phyloP scores from a whole-genome alignment of 2,113 vertebrate species.

The Cheilinus undulatus region DNA sequence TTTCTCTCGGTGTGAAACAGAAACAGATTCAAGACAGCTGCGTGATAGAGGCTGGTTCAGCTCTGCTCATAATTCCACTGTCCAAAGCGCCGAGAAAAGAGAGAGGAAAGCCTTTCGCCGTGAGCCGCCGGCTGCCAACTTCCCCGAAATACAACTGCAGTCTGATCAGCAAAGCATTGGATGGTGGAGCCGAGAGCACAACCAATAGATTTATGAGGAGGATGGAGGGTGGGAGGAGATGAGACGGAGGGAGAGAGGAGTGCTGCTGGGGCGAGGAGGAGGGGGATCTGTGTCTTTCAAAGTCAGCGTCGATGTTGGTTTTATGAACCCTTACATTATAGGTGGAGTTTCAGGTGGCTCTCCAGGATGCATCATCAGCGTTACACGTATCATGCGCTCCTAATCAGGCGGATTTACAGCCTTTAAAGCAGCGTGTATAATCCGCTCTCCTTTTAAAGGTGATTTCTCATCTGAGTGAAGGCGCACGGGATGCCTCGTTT shows the following conservation, averaged over 20 bases:
- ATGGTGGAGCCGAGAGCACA: constrained; percentile 91
- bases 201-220: constrained; percentile 94
- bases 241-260: constrained; percentile 75
- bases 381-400: background rate
- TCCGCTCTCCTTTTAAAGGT: constrained; percentile 5
- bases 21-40: constrained; percentile 86
- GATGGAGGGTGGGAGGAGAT: constrained; percentile 67
- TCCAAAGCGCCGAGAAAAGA: constrained; percentile 87
- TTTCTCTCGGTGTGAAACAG: constrained; percentile 77
- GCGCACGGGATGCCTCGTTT: constrained; percentile 1
- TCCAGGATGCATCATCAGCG: background rate
- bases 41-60: constrained; percentile 88
- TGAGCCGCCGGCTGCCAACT: constrained; percentile 90
- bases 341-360: constrained; percentile 37
- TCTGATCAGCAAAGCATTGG: constrained; percentile 94
- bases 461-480: constrained; percentile 12
- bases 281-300: constrained; percentile 12
- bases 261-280: background rate
- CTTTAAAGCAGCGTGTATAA: constrained; percentile 2
- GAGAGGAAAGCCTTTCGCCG: constrained; percentile 85
- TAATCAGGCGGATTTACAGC: constrained; percentile 30
- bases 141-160: constrained; percentile 96
- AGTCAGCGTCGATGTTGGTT: constrained; percentile 33
- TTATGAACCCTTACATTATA: background rate
- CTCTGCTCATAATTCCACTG: constrained; percentile 99